Percentiles rank a stretch among this genome's conserved stretches.
phyloP scores from a whole-genome alignment of 2,113 vertebrate genomes.

The Notothenia coriiceps region DNA sequence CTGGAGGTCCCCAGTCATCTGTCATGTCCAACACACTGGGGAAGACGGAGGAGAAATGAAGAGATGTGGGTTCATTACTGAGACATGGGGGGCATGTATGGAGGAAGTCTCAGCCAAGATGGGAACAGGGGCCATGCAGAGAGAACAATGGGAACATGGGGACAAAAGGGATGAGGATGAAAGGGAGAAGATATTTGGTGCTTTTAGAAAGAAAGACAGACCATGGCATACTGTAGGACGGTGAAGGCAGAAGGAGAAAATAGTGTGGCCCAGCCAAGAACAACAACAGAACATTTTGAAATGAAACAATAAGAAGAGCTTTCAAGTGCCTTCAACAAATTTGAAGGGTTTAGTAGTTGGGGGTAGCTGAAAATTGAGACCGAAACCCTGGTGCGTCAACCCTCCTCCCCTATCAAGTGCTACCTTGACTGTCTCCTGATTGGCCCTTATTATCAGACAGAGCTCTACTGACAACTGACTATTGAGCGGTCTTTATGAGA shows the following conservation, averaged over 20 bases:
- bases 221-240: not conserved
- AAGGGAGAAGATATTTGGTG: slow-evolving; percentile 13
- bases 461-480: too few species aligned
- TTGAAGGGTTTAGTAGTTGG: not conserved
- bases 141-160: slow-evolving; percentile 47
- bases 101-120: slow-evolving; percentile 50
- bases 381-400: too few species aligned
- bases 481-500: too few species aligned
- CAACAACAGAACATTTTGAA: slow-evolving; percentile 3
- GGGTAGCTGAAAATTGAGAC: too few species aligned
- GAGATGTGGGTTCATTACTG: slow-evolving; percentile 75
- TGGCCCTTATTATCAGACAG: too few species aligned
- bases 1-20: slow-evolving; percentile 81
- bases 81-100: slow-evolving; percentile 60
- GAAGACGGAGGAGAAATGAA: slow-evolving; percentile 64
- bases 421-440: not conserved
- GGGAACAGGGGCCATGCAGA: slow-evolving; percentile 38
- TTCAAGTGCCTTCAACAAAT: not conserved
- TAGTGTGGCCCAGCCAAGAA: not conserved
- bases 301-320: not conserved
- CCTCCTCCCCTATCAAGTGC: too few species aligned
- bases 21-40: slow-evolving; percentile 78
- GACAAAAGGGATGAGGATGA: slow-evolving; percentile 36
- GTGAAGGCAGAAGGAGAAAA: slow-evolving; percentile 1
- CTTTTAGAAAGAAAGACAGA: not conserved